Percentiles rank a stretch among this genome's conserved stretches.
Conservation (phyloP, 1,140 invertebrate species). For the Brachionus koreanus region DNA sequence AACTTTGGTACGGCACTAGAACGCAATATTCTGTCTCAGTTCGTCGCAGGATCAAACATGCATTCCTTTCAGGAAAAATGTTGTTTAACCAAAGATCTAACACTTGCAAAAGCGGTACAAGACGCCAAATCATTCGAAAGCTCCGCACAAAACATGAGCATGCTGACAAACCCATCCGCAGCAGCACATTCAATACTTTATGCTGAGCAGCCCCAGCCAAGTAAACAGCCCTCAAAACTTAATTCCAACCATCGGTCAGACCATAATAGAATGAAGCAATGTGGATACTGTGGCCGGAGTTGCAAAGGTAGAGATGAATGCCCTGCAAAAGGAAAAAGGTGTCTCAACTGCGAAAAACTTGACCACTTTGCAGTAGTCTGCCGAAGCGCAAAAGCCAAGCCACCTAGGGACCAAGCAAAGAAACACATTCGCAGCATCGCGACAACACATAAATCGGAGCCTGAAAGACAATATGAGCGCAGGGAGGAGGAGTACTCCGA, state of each 20-base stretch:
- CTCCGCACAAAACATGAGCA: neutral
- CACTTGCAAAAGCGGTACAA: neutral
- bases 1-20: neutral
- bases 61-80: slow-evolving; percentile 1
- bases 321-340: neutral
- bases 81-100: neutral
- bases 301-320: neutral
- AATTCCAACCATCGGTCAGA: neutral
- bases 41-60: neutral
- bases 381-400: neutral
- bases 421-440: neutral
- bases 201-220: neutral
- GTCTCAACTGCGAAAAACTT: neutral
- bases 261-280: neutral
- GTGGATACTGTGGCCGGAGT: neutral
- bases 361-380: neutral
- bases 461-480: neutral
- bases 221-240: neutral
- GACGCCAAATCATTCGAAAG: neutral
- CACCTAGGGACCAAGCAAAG: neutral
- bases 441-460: too few species aligned
- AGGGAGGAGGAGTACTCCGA: neutral
- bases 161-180: neutral
- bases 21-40: neutral
- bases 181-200: neutral